Percentiles rank a stretch among this genome's conserved stretches.
Conservation (phyloP, 2,888 invertebrate genomes). For the Adela reaumurella region DNA sequence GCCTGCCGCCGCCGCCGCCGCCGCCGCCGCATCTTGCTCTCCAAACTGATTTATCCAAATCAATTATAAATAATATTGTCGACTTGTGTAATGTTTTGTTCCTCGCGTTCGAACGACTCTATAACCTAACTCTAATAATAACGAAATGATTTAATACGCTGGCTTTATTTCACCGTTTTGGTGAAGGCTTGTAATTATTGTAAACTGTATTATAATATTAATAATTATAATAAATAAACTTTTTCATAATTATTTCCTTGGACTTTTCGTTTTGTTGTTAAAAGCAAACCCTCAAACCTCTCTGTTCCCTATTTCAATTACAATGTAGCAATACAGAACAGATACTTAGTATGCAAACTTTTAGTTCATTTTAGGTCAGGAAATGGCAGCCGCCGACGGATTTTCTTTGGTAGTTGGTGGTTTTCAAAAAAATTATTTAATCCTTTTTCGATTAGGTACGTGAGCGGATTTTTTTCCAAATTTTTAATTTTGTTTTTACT, state of each 20-base stretch:
- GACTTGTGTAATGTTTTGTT: slow-evolving; percentile 56
- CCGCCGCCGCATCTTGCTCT: slow-evolving; percentile 24
- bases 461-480: too few species aligned
- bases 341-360: too few species aligned
- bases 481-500: too few species aligned
- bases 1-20: slow-evolving; percentile 1
- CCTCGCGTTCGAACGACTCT: slow-evolving; percentile 55
- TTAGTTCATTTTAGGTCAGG: too few species aligned
- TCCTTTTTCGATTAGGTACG: too few species aligned
- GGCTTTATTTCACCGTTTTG: slow-evolving; percentile 55
- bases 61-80: slow-evolving; percentile 53
- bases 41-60: slow-evolving; percentile 48
- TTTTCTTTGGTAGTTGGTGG: too few species aligned
- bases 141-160: slow-evolving; percentile 45
- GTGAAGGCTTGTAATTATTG: slow-evolving; percentile 58
- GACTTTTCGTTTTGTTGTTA: not conserved
- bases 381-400: too few species aligned
- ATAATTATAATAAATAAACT: slow-evolving; percentile 56
- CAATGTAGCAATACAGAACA: too few species aligned
- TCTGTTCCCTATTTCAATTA: too few species aligned
- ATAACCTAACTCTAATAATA: slow-evolving; percentile 46
- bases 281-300: too few species aligned
- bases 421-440: too few species aligned
- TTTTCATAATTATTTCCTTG: slow-evolving; percentile 48
- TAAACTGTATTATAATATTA: slow-evolving; percentile 58